phyloP scores from a whole-genome alignment of 2,113 vertebrate species.

The Oxyura jamaicensis region DNA sequence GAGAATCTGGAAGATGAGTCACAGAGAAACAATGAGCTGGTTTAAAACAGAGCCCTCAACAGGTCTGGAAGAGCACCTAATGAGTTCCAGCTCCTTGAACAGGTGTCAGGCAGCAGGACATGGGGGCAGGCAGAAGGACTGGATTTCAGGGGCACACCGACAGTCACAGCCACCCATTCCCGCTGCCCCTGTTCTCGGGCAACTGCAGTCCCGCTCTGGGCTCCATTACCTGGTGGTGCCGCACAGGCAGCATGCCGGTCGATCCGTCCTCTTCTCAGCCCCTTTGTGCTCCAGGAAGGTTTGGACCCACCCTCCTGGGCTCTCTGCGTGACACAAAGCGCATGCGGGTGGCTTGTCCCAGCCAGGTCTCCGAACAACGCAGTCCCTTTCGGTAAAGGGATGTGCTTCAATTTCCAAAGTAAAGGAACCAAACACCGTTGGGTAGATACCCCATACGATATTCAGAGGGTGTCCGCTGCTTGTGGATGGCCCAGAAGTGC shows the following conservation, averaged over 20 bases:
- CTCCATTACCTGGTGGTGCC: neutral
- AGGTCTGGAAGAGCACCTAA: neutral
- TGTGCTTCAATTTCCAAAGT: neutral
- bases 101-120: neutral
- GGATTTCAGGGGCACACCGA: neutral
- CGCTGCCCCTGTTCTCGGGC: neutral
- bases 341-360: neutral
- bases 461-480: neutral
- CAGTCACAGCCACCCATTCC: neutral
- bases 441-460: neutral
- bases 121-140: neutral
- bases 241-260: fast-evolving
- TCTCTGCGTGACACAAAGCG: neutral
- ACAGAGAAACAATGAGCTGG: neutral
- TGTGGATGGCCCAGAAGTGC: neutral
- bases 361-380: neutral
- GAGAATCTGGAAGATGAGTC: neutral
- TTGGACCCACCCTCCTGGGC: neutral
- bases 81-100: neutral
- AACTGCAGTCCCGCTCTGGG: fast-evolving
- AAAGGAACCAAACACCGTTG: fast-evolving
- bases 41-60: neutral
- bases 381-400: neutral
- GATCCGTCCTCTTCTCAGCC: neutral
- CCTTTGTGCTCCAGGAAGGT: neutral